phyloP scores from a whole-genome alignment of 2,888 invertebrate species.

The Diloba caeruleocephala region DNA sequence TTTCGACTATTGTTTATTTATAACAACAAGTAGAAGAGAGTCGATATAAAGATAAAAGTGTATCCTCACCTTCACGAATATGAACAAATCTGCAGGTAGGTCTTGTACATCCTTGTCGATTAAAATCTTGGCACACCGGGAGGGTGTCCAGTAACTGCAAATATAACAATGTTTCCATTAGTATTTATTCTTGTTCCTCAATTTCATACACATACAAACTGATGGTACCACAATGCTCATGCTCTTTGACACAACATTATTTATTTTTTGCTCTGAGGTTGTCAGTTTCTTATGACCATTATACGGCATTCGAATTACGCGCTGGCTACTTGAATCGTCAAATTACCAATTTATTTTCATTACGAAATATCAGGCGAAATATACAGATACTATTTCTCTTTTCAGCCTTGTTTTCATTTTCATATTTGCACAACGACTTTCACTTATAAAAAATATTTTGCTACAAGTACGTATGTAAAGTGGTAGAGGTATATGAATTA shows the following conservation, averaged over 20 bases:
- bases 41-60: slow-evolving; percentile 1
- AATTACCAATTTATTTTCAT: slow-evolving; percentile 12
- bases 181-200: slow-evolving; percentile 63
- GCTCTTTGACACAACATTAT: slow-evolving; percentile 28
- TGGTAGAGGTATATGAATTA: neutral
- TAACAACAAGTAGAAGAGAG: slow-evolving; percentile 37
- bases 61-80: slow-evolving; percentile 96
- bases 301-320: slow-evolving; percentile 19
- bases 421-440: slow-evolving; percentile 14
- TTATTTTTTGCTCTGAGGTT: slow-evolving; percentile 8
- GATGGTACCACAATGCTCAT: slow-evolving; percentile 63
- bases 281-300: slow-evolving; percentile 2
- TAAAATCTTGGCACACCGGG: slow-evolving; percentile 99
- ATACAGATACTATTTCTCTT: neutral
- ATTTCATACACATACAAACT: slow-evolving; percentile 64
- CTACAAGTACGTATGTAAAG: too few species aligned
- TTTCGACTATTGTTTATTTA: slow-evolving; percentile 14
- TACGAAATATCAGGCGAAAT: slow-evolving; percentile 14
- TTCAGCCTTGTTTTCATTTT: slow-evolving; percentile 3
- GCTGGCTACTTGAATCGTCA: slow-evolving; percentile 34
- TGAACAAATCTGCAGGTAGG: slow-evolving; percentile 99
- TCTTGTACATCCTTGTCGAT: slow-evolving; percentile 98
- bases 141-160: slow-evolving; percentile 99
- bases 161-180: slow-evolving; percentile 72
- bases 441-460: slow-evolving; percentile 4